These are phyloP conservation scores for Pedetes capensis DNA, from an alignment of 2,113 vertebrate genomes.

Conservation along the genomic window DNA sequence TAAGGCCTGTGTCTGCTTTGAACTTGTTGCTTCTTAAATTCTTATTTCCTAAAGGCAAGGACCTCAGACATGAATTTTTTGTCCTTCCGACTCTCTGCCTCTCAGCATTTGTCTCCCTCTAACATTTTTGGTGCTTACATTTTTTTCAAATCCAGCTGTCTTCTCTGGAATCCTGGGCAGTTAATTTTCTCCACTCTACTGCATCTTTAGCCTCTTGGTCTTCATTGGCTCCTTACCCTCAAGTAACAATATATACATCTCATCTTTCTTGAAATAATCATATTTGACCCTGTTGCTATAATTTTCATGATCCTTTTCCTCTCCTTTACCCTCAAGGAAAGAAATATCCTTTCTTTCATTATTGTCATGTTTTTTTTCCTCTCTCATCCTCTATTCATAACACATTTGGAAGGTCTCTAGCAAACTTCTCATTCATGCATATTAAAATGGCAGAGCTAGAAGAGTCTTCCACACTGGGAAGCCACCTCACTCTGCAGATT, in stretches of 20 bases:
- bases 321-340: not conserved
- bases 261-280: constrained; percentile 19
- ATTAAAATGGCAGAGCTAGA: not conserved
- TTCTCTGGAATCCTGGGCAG: not conserved
- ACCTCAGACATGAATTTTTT: not conserved
- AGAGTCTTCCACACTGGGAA: not conserved
- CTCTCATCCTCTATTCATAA: not conserved
- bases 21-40: not conserved
- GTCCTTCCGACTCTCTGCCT: not conserved
- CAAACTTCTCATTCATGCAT: not conserved
- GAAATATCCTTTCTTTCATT: constrained; percentile 1
- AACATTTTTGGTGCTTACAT: not conserved
- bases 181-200: not conserved
- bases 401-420: not conserved
- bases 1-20: not conserved
- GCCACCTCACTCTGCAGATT: not conserved
- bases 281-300: constrained; percentile 30
- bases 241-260: not conserved
- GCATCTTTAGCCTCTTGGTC: constrained; percentile 13
- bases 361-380: not conserved
- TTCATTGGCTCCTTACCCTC: constrained; percentile 15
- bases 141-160: not conserved
- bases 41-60: not conserved
- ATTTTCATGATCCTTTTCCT: not conserved
- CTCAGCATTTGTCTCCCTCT: not conserved